Evolutionary conservation across 2,113 vertebrate species (phyloP), one percentile per base, ranked within the genome.

Genomic region (Lepisosteus osseus): DNA sequence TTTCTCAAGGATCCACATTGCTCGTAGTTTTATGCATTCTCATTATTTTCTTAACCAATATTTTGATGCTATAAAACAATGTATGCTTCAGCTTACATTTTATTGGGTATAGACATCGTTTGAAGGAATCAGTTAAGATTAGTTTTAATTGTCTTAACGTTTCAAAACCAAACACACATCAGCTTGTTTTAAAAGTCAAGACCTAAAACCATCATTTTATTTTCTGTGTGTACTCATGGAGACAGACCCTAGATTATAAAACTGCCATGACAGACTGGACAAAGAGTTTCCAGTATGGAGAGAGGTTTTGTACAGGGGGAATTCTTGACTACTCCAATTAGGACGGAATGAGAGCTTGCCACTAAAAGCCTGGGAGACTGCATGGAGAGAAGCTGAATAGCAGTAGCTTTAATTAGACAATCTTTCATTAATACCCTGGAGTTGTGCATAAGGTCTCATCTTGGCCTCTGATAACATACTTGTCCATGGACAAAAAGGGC

Each of bases 241-340:
- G 29, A 47, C 43, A 62, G 59, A 44, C 62, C 4, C 54, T 51
- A 62, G 42, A 41, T 55, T 4, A 12, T 12, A 17, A 54, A 59
- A 14, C 57, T 59, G 57, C 57, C 12, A 59, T 11, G 11, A 15
- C 14, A 15, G 57, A 59, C 5, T 3, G 45, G 72, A 75, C 75
- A 71, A 73, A 75, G 42, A 43, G 65, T 68, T 29, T 54, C 68
- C 68, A 44, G 67, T 14, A n/a, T n/a, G 14, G 57, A 59, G 57
- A 15, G 44, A 76, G 74, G 76, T 74, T 80, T 63, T 76, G 76
- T 68, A 72, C 71, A 75, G 47, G 61, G 68, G 67, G 74, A 76
- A 76, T 78, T 81, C 74, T 72, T 74, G 64, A 76, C 72, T 57
- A 75, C 42, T 71, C 74, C 77, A 81, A 79, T 79, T 77, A 79